phyloP scores from a whole-genome alignment of 2,113 vertebrate genomes.

The Eurypyga helias region DNA sequence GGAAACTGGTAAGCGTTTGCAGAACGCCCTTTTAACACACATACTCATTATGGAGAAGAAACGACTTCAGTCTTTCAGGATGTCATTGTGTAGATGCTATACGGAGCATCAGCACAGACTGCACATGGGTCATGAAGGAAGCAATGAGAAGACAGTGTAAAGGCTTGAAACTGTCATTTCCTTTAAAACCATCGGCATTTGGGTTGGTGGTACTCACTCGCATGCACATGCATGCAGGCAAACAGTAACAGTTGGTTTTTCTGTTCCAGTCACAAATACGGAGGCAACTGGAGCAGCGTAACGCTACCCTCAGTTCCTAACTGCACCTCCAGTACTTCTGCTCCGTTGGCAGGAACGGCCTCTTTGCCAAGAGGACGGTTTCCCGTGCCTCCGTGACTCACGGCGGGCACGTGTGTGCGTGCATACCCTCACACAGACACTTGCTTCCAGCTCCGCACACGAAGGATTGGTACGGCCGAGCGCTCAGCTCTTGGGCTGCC shows the following conservation, averaged over 20 bases:
- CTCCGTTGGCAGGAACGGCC: fast-evolving
- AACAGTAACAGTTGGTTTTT: background rate
- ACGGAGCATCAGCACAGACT: fast-evolving
- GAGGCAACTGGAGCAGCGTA: slow-evolving; percentile 63
- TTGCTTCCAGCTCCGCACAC: background rate
- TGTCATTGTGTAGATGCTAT: background rate
- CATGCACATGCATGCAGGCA: fast-evolving
- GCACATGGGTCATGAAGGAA: fast-evolving
- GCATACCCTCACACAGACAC: fast-evolving
- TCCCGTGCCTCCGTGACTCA: fast-evolving
- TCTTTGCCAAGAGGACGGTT: background rate
- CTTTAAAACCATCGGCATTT: background rate
- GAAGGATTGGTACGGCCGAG: background rate
- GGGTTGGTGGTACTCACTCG: background rate
- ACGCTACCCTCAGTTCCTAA: background rate
- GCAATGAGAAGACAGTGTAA: background rate
- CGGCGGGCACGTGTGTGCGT: fast-evolving
- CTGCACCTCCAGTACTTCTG: background rate
- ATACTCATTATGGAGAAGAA: background rate
- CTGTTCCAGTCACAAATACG: slow-evolving; percentile 74
- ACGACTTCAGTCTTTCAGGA: background rate
- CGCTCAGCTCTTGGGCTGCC: background rate
- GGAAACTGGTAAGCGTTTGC: slow-evolving; percentile 89
- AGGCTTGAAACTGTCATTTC: background rate
- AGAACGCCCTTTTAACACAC: background rate